These are phyloP conservation scores for Apamea monoglypha DNA, from an alignment of 2,888 invertebrate genomes.

Conservation along the genomic window DNA sequence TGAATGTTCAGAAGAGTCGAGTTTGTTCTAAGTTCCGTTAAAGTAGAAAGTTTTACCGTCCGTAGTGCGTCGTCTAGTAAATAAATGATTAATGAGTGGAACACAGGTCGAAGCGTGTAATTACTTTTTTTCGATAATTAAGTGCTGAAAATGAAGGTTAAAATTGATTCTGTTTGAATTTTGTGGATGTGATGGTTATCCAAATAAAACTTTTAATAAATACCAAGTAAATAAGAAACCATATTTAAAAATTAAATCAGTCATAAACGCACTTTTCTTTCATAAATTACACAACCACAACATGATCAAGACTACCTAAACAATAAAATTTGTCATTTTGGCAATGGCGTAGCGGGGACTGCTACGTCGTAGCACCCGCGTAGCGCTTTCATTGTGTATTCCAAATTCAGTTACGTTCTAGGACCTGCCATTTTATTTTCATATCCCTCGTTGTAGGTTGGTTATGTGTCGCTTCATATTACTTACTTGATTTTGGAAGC, in stretches of 20 bases:
- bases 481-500: background rate
- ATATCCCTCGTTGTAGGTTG: too few species aligned
- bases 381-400: background rate
- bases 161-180: background rate
- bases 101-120: slow-evolving; percentile 26
- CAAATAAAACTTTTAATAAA: background rate
- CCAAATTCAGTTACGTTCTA: background rate
- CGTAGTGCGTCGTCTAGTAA: slow-evolving; percentile 34
- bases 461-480: background rate
- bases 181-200: background rate
- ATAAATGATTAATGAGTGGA: slow-evolving; percentile 51
- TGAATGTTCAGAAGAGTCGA: slow-evolving; percentile 48
- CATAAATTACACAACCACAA: too few species aligned
- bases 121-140: slow-evolving; percentile 38
- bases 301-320: background rate
- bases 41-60: slow-evolving; percentile 55
- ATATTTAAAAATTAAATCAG: too few species aligned
- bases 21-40: slow-evolving; percentile 49
- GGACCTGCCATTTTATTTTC: background rate
- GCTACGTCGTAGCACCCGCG: background rate
- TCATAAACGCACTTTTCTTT: background rate
- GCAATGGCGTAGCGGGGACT: background rate
- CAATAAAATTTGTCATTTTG: background rate
- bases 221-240: background rate
- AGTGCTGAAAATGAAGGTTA: slow-evolving; percentile 11